Evolutionary conservation across 2,888 invertebrate genomes (phyloP).

Genomic region (Hyalella azteca): DNA sequence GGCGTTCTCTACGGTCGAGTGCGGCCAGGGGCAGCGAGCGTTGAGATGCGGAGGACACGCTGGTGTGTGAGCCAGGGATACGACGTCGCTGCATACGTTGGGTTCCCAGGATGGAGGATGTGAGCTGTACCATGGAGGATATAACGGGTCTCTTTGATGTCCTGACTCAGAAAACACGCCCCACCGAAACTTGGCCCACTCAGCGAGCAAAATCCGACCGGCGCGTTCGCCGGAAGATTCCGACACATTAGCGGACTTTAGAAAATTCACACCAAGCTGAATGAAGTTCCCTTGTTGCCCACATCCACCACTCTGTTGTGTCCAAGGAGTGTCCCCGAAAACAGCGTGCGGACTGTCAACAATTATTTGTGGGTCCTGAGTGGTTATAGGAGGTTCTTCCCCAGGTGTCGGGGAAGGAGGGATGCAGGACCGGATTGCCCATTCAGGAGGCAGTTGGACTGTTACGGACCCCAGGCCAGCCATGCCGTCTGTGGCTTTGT

Average conservation of each 20-base stretch:
- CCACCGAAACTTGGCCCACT: slow-evolving; percentile 73
- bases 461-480: slow-evolving; percentile 42
- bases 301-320: slow-evolving; percentile 71
- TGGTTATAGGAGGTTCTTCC: slow-evolving; percentile 61
- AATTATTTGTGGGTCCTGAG: slow-evolving; percentile 64
- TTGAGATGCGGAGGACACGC: slow-evolving; percentile 49
- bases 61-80: slow-evolving; percentile 43
- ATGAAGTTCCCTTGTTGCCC: slow-evolving; percentile 70
- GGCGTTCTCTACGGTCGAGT: slow-evolving; percentile 61
- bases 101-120: slow-evolving; percentile 62
- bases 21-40: slow-evolving; percentile 49
- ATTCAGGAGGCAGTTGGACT: slow-evolving; percentile 47
- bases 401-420: slow-evolving; percentile 34
- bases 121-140: slow-evolving; percentile 67
- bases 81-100: slow-evolving; percentile 61
- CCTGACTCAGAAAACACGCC: slow-evolving; percentile 74
- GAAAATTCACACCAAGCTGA: slow-evolving; percentile 63
- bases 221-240: slow-evolving; percentile 59
- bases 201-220: slow-evolving; percentile 66
- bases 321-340: slow-evolving; percentile 68
- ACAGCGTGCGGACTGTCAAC: slow-evolving; percentile 66
- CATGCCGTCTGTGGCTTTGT: slow-evolving; percentile 52
- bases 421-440: slow-evolving; percentile 45
- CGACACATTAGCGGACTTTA: slow-evolving; percentile 58
- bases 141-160: slow-evolving; percentile 68